Conservation (phyloP, 2,113 vertebrate genomes). For the Ranitomeya imitator region DNA sequence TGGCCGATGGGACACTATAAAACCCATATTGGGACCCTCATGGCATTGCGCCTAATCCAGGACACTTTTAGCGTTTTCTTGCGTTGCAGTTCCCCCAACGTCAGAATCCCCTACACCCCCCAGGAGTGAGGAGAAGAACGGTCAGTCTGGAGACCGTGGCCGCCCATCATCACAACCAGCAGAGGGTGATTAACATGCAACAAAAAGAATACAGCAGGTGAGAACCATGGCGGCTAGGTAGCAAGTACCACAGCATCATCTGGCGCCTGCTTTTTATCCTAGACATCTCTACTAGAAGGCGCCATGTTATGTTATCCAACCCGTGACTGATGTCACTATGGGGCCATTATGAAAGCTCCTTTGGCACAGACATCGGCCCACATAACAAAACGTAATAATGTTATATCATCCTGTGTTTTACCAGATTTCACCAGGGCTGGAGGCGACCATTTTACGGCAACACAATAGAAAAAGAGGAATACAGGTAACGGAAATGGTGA, state of each 20-base stretch:
- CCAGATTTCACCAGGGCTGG: constrained; percentile 70
- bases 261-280: background rate
- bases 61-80: background rate
- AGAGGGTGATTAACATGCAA: constrained; percentile 71
- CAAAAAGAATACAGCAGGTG: constrained; percentile 69
- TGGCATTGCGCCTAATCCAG: background rate
- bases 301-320: background rate
- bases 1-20: background rate
- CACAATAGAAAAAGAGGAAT: constrained; percentile 69
- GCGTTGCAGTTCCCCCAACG: constrained; percentile 61
- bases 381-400: background rate
- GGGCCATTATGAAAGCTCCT: no score
- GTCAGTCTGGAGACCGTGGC: constrained; percentile 70
- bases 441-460: constrained; percentile 72
- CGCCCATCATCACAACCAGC: constrained; percentile 72
- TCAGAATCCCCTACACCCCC: constrained; percentile 71
- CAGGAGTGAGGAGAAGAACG: constrained; percentile 64
- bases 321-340: background rate
- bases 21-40: background rate
- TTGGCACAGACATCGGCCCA: no score
- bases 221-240: background rate
- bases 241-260: background rate
- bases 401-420: background rate
- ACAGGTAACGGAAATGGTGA: constrained; percentile 61
- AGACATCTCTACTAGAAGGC: background rate